phyloP scores from a whole-genome alignment of 2,113 vertebrate species.

The Piprites chloris region DNA sequence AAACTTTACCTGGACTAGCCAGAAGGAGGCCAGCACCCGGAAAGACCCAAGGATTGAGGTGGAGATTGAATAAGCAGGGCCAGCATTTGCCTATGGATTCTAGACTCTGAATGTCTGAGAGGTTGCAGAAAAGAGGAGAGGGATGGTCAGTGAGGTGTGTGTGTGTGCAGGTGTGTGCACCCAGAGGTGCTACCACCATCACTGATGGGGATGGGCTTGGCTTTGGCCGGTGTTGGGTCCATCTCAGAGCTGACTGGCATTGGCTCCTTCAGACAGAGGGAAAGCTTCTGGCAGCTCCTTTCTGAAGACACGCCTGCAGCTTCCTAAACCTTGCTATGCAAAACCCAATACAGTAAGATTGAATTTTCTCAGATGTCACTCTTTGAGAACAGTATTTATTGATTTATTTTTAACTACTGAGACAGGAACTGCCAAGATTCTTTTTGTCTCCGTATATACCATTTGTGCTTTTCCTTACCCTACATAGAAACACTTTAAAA shows the following conservation, averaged over 20 bases:
- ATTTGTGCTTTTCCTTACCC: background rate
- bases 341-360: background rate
- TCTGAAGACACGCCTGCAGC: background rate
- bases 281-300: background rate
- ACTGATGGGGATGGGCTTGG: background rate
- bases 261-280: background rate
- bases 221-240: background rate
- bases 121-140: background rate
- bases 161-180: accelerated
- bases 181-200: background rate
- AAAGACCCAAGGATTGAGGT: background rate
- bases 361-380: background rate
- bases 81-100: background rate
- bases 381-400: background rate
- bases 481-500: background rate
- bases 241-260: background rate
- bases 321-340: background rate
- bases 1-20: background rate
- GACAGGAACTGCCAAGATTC: background rate
- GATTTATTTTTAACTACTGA: background rate
- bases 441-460: background rate
- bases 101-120: background rate
- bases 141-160: background rate
- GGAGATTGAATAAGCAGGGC: background rate
- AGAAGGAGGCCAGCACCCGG: background rate